Evolutionary conservation across 2,113 vertebrate species (phyloP).

Genomic region (Sylvicapra grimmia): DNA sequence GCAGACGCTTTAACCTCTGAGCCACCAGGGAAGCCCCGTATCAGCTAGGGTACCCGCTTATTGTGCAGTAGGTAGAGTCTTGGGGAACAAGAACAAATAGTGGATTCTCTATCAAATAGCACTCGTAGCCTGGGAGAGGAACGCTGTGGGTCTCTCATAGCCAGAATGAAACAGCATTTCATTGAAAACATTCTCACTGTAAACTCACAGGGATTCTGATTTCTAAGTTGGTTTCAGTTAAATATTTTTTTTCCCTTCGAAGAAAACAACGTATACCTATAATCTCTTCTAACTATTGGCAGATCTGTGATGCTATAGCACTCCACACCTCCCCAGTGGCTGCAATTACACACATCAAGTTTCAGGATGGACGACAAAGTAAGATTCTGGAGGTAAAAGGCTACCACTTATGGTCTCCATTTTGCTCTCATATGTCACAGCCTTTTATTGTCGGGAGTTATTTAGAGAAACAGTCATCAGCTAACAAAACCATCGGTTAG

Average conservation of each 20-base stretch:
- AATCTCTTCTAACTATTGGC: slow-evolving; percentile 60
- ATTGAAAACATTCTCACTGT: slow-evolving; percentile 60
- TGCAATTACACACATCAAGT: slow-evolving; percentile 73
- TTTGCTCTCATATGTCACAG: slow-evolving; percentile 70
- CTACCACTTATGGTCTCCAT: slow-evolving; percentile 57
- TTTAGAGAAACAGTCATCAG: slow-evolving; percentile 63
- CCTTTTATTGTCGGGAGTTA: slow-evolving; percentile 63
- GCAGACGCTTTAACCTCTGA: no score
- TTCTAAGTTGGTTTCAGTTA: slow-evolving; percentile 72
- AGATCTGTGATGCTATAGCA: slow-evolving; percentile 53
- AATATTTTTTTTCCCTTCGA: slow-evolving; percentile 57
- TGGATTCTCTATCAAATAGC: slow-evolving; percentile 59
- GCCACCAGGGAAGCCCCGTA: no score
- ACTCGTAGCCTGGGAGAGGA: slow-evolving; percentile 61
- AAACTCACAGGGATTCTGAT: slow-evolving; percentile 53
- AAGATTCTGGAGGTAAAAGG: slow-evolving; percentile 64
- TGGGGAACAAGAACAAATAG: slow-evolving; percentile 21
- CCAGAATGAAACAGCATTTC: slow-evolving; percentile 58
- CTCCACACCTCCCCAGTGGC: slow-evolving; percentile 70
- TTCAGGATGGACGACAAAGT: slow-evolving; percentile 67
- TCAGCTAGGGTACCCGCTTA: neutral
- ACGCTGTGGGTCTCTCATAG: slow-evolving; percentile 29
- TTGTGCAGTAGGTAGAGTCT: slow-evolving; percentile 5
- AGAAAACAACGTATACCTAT: slow-evolving; percentile 60
- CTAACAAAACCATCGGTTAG: slow-evolving; percentile 65